phyloP scores from a whole-genome alignment of 1,140 invertebrate genomes.

The Sesamia nonagrioides region DNA sequence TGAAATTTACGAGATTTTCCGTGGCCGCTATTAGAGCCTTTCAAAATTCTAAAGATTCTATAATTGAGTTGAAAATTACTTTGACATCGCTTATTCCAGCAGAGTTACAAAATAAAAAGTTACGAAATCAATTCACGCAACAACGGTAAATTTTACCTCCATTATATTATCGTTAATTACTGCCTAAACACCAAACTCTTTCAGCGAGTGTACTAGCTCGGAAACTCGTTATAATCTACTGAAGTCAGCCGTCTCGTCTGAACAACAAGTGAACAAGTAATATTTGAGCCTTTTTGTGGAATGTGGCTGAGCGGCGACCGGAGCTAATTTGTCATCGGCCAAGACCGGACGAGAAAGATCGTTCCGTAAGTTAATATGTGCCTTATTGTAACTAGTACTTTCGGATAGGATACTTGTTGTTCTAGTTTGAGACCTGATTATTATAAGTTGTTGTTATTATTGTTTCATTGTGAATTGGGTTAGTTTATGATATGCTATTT shows the following conservation, averaged over 20 bases:
- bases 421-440: neutral
- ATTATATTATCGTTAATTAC: neutral
- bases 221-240: conserved; percentile 31
- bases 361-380: conserved; percentile 18
- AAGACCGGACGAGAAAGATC: conserved; percentile 10
- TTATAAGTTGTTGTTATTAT: neutral
- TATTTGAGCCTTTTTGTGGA: conserved; percentile 66
- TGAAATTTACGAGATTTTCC: too few species aligned
- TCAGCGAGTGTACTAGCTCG: neutral
- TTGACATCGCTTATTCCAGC: too few species aligned
- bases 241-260: conserved; percentile 47
- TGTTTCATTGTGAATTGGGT: neutral
- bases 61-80: too few species aligned
- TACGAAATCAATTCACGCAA: too few species aligned
- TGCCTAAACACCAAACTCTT: neutral
- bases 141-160: too few species aligned
- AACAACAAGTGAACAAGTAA: conserved; percentile 72
- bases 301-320: conserved; percentile 56
- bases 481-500: too few species aligned
- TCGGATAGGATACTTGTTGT: neutral
- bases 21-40: too few species aligned
- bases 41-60: too few species aligned
- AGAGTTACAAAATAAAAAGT: too few species aligned
- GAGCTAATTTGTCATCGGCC: conserved; percentile 65
- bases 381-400: neutral